phyloP scores from a whole-genome alignment of 2,888 invertebrate genomes.

The Pristionchus japonicus region DNA sequence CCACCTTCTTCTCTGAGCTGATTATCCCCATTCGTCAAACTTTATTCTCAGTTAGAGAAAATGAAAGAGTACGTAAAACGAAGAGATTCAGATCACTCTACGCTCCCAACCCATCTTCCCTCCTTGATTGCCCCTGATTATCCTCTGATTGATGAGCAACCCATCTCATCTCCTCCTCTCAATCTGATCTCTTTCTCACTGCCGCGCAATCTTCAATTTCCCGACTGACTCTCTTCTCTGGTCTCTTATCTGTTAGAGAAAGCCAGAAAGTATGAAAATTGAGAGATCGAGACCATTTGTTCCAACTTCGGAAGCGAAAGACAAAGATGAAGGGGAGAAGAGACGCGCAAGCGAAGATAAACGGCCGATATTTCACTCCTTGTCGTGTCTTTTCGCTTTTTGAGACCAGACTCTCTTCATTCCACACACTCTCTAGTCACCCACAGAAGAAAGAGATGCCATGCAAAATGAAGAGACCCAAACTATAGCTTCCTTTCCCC shows the following conservation, averaged over 20 bases:
- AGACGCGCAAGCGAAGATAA: conserved; percentile 35
- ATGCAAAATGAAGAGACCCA: no score
- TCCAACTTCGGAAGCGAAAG: no score
- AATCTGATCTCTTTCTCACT: not conserved
- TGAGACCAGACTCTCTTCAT: no score
- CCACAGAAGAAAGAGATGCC: no score
- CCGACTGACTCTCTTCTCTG: not conserved
- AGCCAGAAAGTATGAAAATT: not conserved
- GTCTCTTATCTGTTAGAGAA: not conserved
- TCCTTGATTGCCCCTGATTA: conserved; percentile 30
- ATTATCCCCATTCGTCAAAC: no score
- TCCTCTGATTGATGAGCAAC: conserved; percentile 16
- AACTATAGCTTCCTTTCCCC: not conserved
- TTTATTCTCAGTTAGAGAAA: no score
- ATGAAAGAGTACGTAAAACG: no score
- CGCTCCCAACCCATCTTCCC: not conserved
- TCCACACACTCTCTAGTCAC: no score
- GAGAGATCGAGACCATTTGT: conserved; percentile 3
- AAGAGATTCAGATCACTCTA: no score
- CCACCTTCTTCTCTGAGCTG: no score
- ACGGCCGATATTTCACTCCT: conserved; percentile 35
- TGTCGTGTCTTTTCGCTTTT: no score
- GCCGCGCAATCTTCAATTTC: not conserved
- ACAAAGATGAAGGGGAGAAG: not conserved
- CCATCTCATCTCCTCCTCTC: not conserved